phyloP scores from a whole-genome alignment of 2,888 invertebrate genomes.

The Alentia gelatinosa region DNA sequence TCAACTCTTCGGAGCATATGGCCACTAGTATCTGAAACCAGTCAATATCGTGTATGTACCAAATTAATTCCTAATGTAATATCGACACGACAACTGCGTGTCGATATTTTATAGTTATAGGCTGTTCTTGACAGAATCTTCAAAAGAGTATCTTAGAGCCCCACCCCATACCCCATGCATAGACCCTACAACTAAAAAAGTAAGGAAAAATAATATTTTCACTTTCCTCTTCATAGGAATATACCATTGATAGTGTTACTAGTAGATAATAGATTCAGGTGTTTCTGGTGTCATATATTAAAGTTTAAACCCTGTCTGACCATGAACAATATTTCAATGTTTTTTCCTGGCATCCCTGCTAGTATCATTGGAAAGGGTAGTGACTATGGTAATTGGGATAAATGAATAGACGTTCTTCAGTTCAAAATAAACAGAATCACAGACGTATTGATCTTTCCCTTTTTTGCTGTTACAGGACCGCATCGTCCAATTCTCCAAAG shows the following conservation, averaged over 20 bases:
- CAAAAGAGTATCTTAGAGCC: not conserved
- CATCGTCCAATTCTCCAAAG: constrained; percentile 55
- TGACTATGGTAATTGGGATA: not conserved
- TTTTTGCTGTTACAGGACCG: constrained; percentile 52
- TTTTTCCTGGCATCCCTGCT: not conserved
- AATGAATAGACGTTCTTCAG: too few species aligned
- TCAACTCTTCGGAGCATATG: too few species aligned
- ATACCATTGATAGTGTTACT: too few species aligned
- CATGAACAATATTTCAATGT: not conserved
- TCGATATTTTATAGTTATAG: not conserved
- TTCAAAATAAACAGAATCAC: not conserved
- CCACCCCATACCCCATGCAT: not conserved
- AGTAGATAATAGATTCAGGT: too few species aligned
- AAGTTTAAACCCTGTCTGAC: not conserved
- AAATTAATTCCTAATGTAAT: too few species aligned
- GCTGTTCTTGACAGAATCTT: not conserved
- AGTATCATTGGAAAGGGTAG: not conserved
- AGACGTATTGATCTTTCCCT: not conserved
- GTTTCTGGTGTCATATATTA: not conserved
- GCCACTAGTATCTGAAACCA: too few species aligned
- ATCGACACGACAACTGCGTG: too few species aligned
- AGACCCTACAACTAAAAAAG: not conserved
- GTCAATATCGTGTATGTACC: too few species aligned
- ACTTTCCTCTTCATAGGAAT: too few species aligned
- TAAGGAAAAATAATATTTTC: too few species aligned